Evolutionary conservation across 2,888 invertebrate genomes (phyloP).

Genomic region (Minunthozetes semirufus): DNA sequence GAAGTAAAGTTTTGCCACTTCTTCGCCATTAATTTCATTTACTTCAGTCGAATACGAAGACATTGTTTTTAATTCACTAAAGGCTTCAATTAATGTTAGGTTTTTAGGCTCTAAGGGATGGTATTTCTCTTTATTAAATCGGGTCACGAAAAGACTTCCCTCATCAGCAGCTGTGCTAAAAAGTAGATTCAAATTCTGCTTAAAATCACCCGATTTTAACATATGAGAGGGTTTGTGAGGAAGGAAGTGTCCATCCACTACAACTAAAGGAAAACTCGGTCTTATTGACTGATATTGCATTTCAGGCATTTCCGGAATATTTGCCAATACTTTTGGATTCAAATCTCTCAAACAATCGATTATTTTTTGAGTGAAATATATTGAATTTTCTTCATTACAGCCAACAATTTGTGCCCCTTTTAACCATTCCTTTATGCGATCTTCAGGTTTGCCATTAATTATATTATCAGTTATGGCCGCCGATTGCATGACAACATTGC

Average conservation of each 20-base stretch:
- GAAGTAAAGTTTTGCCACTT: slow-evolving; percentile 8
- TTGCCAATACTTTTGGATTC: too few species aligned
- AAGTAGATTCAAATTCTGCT: slow-evolving; percentile 27
- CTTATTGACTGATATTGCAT: neutral
- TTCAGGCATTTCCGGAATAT: neutral
- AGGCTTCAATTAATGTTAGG: too few species aligned
- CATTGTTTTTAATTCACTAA: too few species aligned
- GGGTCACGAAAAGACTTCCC: neutral
- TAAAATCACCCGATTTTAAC: slow-evolving; percentile 16
- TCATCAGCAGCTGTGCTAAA: slow-evolving; percentile 23
- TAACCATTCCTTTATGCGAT: too few species aligned
- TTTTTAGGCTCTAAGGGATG: neutral
- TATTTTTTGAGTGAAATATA: too few species aligned
- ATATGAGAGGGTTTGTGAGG: slow-evolving; percentile 5
- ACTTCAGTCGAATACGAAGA: neutral
- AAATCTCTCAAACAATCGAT: too few species aligned
- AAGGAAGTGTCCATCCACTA: slow-evolving; percentile 12
- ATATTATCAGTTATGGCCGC: slow-evolving; percentile 22
- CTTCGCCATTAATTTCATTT: neutral
- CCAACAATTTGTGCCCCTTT: neutral
- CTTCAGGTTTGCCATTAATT: too few species aligned
- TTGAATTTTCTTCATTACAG: too few species aligned
- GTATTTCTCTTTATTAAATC: neutral
- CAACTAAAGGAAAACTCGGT: neutral
- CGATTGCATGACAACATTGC: slow-evolving; percentile 19